Evolutionary conservation across 2,888 invertebrate genomes (phyloP).

Genomic region (Eristalinus sepulchralis): DNA sequence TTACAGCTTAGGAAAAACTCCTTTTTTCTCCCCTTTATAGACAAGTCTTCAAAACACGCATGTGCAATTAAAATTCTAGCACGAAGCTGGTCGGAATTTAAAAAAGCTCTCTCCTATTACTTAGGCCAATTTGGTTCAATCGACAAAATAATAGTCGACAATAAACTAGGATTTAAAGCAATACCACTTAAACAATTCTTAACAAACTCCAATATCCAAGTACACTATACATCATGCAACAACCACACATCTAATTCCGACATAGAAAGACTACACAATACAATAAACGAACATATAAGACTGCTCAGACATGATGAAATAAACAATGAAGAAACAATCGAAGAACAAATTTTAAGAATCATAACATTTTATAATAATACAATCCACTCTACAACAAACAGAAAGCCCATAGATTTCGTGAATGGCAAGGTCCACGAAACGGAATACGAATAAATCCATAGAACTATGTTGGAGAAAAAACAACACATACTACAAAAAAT

Average conservation of each 20-base stretch:
- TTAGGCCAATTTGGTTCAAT: conserved; percentile 26
- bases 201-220: conserved; percentile 16
- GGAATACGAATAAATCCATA: not conserved
- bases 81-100: too few species aligned
- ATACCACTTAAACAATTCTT: too few species aligned
- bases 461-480: not conserved
- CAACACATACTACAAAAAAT: not conserved
- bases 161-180: not conserved
- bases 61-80: too few species aligned
- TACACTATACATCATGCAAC: conserved; percentile 29
- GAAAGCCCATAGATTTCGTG: conserved; percentile 67
- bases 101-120: too few species aligned
- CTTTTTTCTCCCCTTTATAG: not conserved
- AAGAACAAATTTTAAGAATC: conserved; percentile 69
- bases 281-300: not conserved
- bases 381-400: conserved; percentile 56
- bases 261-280: not conserved
- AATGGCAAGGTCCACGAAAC: conserved; percentile 54
- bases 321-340: conserved; percentile 53
- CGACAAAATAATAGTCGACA: too few species aligned
- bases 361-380: conserved; percentile 70
- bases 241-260: conserved; percentile 44
- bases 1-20: conserved; percentile 16
- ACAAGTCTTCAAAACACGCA: too few species aligned
- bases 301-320: conserved; percentile 64